Evolutionary conservation across 2,888 invertebrate genomes (phyloP).

Genomic region (Oscheius sp.): DNA sequence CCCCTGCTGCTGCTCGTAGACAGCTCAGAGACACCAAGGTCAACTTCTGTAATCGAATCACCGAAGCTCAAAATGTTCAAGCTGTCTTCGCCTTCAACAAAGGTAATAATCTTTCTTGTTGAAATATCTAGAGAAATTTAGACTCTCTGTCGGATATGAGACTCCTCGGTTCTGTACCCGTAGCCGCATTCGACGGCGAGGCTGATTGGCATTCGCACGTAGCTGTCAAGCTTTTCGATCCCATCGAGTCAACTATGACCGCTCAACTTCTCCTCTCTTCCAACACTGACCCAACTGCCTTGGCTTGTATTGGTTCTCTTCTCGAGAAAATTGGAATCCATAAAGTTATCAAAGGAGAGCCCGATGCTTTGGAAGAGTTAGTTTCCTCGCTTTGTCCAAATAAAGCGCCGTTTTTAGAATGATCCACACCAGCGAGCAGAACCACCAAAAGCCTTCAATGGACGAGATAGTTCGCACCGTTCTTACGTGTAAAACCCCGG

Average conservation of each 20-base stretch:
- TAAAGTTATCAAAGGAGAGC: conserved; percentile 6
- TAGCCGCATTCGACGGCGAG: conserved; percentile 16
- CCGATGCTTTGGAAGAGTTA: conserved; percentile 17
- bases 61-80: conserved; percentile 13
- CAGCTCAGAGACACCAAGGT: conserved; percentile 7
- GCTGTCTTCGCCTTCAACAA: conserved; percentile 23
- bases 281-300: conserved; percentile 18
- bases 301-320: background rate
- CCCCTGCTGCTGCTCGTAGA: background rate
- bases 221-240: conserved; percentile 14
- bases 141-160: conserved; percentile 17
- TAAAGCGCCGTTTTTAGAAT: background rate
- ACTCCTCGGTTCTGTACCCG: conserved; percentile 14
- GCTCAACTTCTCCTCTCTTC: conserved; percentile 9
- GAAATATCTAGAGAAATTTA: background rate
- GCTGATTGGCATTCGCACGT: conserved; percentile 19
- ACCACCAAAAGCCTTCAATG: conserved; percentile 6
- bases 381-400: background rate
- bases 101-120: background rate
- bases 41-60: background rate
- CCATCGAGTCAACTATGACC: conserved; percentile 19
- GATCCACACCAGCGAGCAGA: background rate
- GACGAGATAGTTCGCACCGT: conserved; percentile 19
- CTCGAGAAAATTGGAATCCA: conserved; percentile 7
- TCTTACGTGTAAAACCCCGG: background rate